phyloP scores from a whole-genome alignment of 2,888 invertebrate species.

The Nineta flava region DNA sequence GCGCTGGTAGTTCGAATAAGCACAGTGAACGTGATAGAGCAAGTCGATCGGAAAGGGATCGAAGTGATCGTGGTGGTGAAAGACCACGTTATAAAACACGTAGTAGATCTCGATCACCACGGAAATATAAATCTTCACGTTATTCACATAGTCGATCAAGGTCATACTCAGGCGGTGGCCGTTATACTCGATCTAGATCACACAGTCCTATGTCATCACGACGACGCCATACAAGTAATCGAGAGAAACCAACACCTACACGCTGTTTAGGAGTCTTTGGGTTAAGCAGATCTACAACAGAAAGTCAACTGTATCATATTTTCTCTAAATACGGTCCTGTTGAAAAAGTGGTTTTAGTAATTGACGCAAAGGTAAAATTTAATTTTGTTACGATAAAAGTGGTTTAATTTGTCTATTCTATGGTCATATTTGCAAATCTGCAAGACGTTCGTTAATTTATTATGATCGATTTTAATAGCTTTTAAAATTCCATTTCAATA shows the following conservation, averaged over 20 bases:
- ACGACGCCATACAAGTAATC: constrained; percentile 58
- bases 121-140: constrained; percentile 32
- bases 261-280: constrained; percentile 92
- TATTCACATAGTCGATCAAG: constrained; percentile 50
- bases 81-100: constrained; percentile 29
- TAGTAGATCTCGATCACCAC: constrained; percentile 44
- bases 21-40: constrained; percentile 19
- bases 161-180: constrained; percentile 45
- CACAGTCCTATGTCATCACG: constrained; percentile 73
- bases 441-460: too few relatives aligned
- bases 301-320: constrained; percentile 79
- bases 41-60: constrained; percentile 13
- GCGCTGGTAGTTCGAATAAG: constrained; percentile 22
- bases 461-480: too few relatives aligned
- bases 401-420: too few relatives aligned
- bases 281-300: constrained; percentile 81
- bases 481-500: too few relatives aligned
- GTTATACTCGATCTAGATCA: constrained; percentile 43
- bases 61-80: constrained; percentile 21
- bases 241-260: constrained; percentile 76
- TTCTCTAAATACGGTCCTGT: constrained; percentile 87
- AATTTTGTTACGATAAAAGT: too few relatives aligned
- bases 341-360: constrained; percentile 85
- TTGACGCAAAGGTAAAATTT: constrained; percentile 86
- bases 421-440: constrained; percentile 10